phyloP scores from a whole-genome alignment of 2,113 vertebrate species.

The Phalacrocorax aristotelis region DNA sequence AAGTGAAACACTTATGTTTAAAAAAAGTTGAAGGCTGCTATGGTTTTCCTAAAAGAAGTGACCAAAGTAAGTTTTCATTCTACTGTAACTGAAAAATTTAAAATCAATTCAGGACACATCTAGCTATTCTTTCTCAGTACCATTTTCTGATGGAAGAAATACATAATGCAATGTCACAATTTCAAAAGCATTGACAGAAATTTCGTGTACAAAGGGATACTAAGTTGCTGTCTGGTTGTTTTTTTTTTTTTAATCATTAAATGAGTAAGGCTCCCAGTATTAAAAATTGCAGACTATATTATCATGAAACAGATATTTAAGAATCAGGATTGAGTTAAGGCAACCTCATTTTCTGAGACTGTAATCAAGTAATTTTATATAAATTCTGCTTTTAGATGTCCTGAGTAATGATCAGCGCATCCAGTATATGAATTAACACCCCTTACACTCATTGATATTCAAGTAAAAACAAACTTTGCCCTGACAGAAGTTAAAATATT shows the following conservation, averaged over 20 bases:
- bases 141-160: constrained; percentile 12
- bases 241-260: not conserved
- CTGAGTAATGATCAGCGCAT: not conserved
- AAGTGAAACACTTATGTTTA: not conserved
- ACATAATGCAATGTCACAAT: not conserved
- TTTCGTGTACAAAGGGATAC: not conserved
- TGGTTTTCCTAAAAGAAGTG: not conserved
- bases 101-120: not conserved
- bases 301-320: constrained; percentile 32
- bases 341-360: constrained; percentile 22
- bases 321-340: constrained; percentile 6
- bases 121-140: not conserved
- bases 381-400: not conserved
- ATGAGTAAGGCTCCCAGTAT: not conserved
- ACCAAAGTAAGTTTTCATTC: not conserved
- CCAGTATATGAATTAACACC: not conserved
- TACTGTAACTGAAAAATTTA: not conserved
- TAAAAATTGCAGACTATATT: not conserved
- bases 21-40: too few species aligned
- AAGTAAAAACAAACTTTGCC: not conserved
- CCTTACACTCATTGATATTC: not conserved
- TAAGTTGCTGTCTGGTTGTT: not conserved
- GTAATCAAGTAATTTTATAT: constrained; percentile 22
- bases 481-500: not conserved
- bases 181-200: not conserved